Evolutionary conservation across 2,888 invertebrate species (phyloP), one percentile per base, ranked within the genome.

Genomic region (Cepaea hortensis): DNA sequence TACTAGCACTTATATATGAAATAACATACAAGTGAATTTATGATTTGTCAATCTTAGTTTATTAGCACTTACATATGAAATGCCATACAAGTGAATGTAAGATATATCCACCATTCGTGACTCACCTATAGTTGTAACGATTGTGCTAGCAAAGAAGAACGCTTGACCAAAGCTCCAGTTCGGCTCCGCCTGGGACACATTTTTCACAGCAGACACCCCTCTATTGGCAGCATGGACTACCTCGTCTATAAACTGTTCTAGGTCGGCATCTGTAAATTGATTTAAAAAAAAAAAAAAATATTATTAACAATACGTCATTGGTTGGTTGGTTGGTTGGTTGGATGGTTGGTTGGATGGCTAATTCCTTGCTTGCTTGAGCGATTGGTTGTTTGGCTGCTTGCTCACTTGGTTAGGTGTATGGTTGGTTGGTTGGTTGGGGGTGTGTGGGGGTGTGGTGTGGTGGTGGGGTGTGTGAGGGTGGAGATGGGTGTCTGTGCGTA

Each of bases 151-250:
- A 94, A 98, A 98, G 95, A 98, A 98, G 85, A 98, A 95, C 0
- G 97, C 97, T 94, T 97, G 97, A 48, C 97, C 97, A 93, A 98
- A 97, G 94, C 97, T 97, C 98, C 98, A 98, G 95, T 97, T 97
- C 18, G 97, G 96, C 89, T 97, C 97, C 3, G 96, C 96, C 88
- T 91, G 92, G 81, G 96, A 96, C 61, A 96, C 96, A 95, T 98
- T 97, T 87, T 96, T 95, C 0, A 96, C 95, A 0, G 97, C 97
- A 0, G 97, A 96, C 76, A 97, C 97, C 0, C 97, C 97, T 81
- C 96, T 95, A 94, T 97, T 96, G 94, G 96, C 96, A 18, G 97
- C 97, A 62, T 95, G 95, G 46, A 97, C 96, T 89, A 97, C 96
- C 92, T 96, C 96, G 75, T 95, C 95, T 85, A 97, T 95, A 89